phyloP scores from a whole-genome alignment of 2,797 vertebrate species.

The Thunnus albacares region DNA sequence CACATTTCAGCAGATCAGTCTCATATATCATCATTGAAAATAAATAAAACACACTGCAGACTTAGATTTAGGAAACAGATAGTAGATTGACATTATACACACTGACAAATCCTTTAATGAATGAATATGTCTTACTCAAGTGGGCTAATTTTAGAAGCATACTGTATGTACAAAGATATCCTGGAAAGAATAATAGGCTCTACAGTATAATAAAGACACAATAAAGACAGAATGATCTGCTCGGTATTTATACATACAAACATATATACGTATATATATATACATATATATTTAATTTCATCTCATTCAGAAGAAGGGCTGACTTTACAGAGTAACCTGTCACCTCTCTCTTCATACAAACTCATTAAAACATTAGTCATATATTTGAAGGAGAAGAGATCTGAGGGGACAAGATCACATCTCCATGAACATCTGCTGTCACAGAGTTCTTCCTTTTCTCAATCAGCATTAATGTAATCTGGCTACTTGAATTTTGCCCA shows the following conservation, averaged over 20 bases:
- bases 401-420: background rate
- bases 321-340: background rate
- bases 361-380: background rate
- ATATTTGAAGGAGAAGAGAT: background rate
- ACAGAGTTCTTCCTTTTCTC: background rate
- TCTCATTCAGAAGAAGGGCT: background rate
- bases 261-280: no score
- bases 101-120: background rate
- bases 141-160: background rate
- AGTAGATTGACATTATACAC: background rate
- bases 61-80: background rate
- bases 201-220: background rate
- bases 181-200: background rate
- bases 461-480: background rate
- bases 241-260: background rate
- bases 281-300: background rate
- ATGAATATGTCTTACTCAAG: background rate
- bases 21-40: background rate
- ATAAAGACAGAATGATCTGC: background rate
- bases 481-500: background rate
- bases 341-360: background rate
- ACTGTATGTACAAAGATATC: background rate
- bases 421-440: constrained; percentile 3
- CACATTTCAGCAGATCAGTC: background rate
- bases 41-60: background rate